Evolutionary conservation across 2,888 invertebrate species (phyloP), one percentile per base, ranked within the genome.

Genomic region (Priocnemis perturbator): DNA sequence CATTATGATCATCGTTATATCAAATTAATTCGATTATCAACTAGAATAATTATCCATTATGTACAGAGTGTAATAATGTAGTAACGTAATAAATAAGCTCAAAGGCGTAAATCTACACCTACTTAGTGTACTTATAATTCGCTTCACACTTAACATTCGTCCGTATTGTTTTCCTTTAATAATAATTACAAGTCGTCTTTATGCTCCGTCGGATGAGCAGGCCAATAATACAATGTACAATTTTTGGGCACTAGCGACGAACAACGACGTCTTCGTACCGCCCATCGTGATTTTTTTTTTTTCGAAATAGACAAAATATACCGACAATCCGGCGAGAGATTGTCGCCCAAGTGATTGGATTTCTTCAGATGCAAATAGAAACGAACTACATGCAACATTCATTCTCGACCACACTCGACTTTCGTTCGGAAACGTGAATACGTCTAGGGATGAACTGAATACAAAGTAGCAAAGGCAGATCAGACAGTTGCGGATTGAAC

Each of bases 51-150:
- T 78, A 77, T 81, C 73, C 75, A 58, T 81, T 86, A 86, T 86
- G 77, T 86, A 86, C 85, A 86, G 37, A 50, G 70, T 82, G 79
- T 69, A 74, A 79, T 83, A 83, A 82, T 81, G 80, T 83, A 82
- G 75, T 83, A 83, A 84, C 78, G 78, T 86, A 87, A 88, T 88
- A 87, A 88, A 87, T 87, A 88, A 87, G 86, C 86, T 88, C 86
- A 85, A 37, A 85, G 83, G 83, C 82, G 75, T 81, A 64, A 78
- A 71, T 76, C 77, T 85, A 80, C 74, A 75, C 75, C 80, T 79
- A 82, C 74, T 74, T 71, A 65, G 67, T 66, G 69, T 73, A 71
- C 67, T 69, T 83, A 71, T 76, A 63, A 23, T 62, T 61, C 55
- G 60, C 48, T 62, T 56, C 60, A 72, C 71, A 66, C 63, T 30